Evolutionary conservation across 2,113 vertebrate genomes (phyloP).

Genomic region (Pseudorasbora parva): DNA sequence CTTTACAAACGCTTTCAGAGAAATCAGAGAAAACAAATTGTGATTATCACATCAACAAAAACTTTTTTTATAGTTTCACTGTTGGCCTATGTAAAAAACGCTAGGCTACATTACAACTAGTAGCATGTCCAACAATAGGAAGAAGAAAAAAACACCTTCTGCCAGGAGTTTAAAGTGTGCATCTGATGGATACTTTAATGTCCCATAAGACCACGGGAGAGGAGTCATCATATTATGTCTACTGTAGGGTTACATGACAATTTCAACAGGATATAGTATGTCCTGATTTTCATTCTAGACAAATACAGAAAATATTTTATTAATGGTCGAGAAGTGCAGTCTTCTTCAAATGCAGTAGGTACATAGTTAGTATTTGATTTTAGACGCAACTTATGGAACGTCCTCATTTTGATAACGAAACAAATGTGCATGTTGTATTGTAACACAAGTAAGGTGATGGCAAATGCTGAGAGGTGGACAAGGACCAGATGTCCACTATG

Average conservation of each 20-base stretch:
- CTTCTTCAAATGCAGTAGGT: not conserved
- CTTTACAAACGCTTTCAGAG: no score
- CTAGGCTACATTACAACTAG: not conserved
- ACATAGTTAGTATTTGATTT: not conserved
- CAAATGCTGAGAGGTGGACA: not conserved
- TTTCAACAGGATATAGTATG: not conserved
- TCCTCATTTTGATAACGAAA: not conserved
- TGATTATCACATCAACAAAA: not conserved
- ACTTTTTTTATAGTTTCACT: not conserved
- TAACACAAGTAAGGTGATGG: conserved; percentile 10
- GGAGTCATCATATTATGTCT: not conserved
- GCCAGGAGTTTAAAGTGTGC: not conserved
- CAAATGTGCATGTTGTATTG: not conserved
- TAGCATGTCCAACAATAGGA: not conserved
- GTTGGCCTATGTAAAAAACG: not conserved
- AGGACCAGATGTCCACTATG: conserved; percentile 1
- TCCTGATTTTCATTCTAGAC: not conserved
- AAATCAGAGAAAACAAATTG: not conserved
- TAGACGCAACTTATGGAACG: not conserved
- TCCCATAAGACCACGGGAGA: not conserved
- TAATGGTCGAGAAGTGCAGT: not conserved
- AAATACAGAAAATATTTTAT: not conserved
- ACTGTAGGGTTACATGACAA: not conserved
- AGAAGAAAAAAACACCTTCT: not conserved
- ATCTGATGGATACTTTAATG: not conserved